Conservation (phyloP, 2,888 invertebrate species). For the Callimorpha dominula region DNA sequence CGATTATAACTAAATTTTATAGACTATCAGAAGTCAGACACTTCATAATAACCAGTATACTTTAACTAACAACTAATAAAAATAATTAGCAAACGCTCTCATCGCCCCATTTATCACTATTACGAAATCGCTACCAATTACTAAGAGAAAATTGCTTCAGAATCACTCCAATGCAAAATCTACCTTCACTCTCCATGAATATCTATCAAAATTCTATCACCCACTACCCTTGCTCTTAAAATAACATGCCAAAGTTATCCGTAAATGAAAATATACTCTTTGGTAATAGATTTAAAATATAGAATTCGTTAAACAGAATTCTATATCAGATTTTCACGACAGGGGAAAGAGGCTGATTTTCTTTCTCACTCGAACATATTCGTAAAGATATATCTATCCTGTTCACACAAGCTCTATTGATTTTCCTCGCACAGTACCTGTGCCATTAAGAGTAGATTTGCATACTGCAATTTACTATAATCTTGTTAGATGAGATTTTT, state of each 20-base stretch:
- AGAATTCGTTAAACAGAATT: conserved; percentile 19
- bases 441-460: conserved; percentile 61
- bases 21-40: conserved; percentile 3
- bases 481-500: conserved; percentile 31
- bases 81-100: conserved; percentile 61
- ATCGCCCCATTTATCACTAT: conserved; percentile 68
- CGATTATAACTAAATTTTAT: not conserved
- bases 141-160: conserved; percentile 49
- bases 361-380: conserved; percentile 43
- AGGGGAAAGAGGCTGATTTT: conserved; percentile 53
- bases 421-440: conserved; percentile 66
- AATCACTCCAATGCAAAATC: conserved; percentile 19
- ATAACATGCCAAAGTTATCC: conserved; percentile 17
- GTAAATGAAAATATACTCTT: conserved; percentile 24
- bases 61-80: conserved; percentile 58
- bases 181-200: not conserved
- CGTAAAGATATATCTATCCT: conserved; percentile 19
- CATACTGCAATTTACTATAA: conserved; percentile 66
- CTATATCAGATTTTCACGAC: conserved; percentile 59
- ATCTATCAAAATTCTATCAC: conserved; percentile 22
- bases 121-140: conserved; percentile 76
- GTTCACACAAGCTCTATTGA: conserved; percentile 68
- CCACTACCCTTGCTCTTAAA: conserved; percentile 19
- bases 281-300: rapidly evolving
- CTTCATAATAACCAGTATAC: not conserved